phyloP scores from a whole-genome alignment of 2,113 vertebrate genomes.

The Mormyrus iriodes region DNA sequence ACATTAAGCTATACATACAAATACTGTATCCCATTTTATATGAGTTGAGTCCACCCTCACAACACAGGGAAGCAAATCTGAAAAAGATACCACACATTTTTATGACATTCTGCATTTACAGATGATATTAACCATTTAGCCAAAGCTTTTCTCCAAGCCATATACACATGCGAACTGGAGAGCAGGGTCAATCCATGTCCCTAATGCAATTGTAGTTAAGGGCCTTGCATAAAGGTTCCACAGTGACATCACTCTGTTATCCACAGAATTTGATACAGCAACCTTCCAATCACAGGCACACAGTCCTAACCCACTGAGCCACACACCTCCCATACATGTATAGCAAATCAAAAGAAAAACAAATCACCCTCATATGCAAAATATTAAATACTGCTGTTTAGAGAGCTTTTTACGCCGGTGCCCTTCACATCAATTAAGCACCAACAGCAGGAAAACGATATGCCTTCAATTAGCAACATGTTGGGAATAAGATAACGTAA shows the following conservation, averaged over 20 bases:
- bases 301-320: background rate
- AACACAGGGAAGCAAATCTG: background rate
- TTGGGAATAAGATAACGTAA: background rate
- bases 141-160: background rate
- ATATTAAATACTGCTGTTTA: background rate
- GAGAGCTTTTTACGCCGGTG: background rate
- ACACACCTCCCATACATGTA: background rate
- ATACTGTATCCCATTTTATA: too few species aligned
- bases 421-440: background rate
- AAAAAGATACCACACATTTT: background rate
- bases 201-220: background rate
- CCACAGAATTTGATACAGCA: background rate
- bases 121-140: background rate
- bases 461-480: slow-evolving; percentile 1
- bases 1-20: too few species aligned
- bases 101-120: background rate
- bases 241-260: background rate
- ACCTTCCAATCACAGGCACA: background rate
- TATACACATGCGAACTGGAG: background rate
- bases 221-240: background rate
- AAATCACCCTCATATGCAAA: background rate
- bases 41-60: background rate
- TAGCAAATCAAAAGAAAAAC: background rate
- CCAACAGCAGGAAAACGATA: background rate
- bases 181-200: background rate